Evolutionary conservation across 2,113 vertebrate genomes (phyloP), one percentile per base, ranked within the genome.

Genomic region (Circaetus cinerascens): DNA sequence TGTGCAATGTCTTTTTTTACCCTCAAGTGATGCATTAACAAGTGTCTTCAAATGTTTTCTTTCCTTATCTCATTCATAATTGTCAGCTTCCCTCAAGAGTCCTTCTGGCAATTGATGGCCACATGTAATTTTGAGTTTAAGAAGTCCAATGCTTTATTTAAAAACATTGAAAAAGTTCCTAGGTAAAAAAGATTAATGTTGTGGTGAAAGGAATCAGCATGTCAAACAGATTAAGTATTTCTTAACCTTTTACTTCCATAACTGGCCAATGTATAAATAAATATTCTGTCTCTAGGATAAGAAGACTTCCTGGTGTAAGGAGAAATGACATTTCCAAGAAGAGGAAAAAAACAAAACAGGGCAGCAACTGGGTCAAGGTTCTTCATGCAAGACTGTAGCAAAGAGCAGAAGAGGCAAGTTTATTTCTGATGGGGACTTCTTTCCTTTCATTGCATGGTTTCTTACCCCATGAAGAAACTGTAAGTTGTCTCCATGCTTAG

Each of bases 11-110:
- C 51, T 48, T 77, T 66, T 66, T 97, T 90, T 89, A 92, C 56
- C 80, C 83, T 88, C 68, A 95, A 95, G 93, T 85, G 68, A 86
- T 91, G 53, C 55, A 72, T 94, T 97, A 96, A 93, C 74, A 94
- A 88, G 40, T 69, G 62, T 95, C 72, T 96, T 96, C 72, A 96
- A 95, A 87, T 27, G 46, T 88, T 97, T 95, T 74, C 38, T 91
- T 81, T 92, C 73, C 71, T 93, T 94, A 82, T 82, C 68, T 97
- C 92, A 88, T 96, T 92, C 73, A 67, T 95, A 95, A 94, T 86
- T 91, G 91, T 72, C 95, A 95, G 67, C 45, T 87, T 96, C 60
- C 62, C 64, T 93, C 53, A 56, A 87, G 78, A 80, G 25, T 86
- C 62, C 88, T 63, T 81, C 62, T 69, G 72, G 83, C 41, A 88